phyloP scores from a whole-genome alignment of 2,797 vertebrate species.

The Epinephelus awoara region DNA sequence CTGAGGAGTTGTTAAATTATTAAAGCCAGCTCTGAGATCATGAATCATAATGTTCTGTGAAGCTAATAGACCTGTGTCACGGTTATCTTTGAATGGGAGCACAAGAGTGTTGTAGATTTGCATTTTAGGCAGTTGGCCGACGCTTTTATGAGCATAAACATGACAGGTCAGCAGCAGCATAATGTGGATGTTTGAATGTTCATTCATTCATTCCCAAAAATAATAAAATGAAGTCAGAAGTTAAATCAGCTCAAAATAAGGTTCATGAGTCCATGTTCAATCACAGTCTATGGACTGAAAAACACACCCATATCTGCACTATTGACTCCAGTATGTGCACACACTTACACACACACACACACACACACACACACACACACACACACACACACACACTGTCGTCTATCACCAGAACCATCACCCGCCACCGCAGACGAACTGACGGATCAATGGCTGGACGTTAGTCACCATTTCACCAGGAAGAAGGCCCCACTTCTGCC shows the following conservation, averaged over 20 bases:
- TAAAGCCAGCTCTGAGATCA: slow-evolving; percentile 12
- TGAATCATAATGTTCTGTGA: background rate
- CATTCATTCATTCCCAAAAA: background rate
- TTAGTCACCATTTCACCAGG: slow-evolving; percentile 86
- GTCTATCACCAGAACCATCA: slow-evolving; percentile 76
- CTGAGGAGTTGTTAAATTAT: slow-evolving; percentile 22
- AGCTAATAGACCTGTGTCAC: slow-evolving; percentile 7
- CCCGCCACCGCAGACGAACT: slow-evolving; percentile 75
- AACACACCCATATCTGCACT: slow-evolving; percentile 27
- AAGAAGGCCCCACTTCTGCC: slow-evolving; percentile 77
- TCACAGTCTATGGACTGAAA: slow-evolving; percentile 7
- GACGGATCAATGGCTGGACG: slow-evolving; percentile 81
- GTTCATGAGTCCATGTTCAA: background rate
- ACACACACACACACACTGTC: slow-evolving; percentile 26
- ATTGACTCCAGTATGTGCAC: slow-evolving; percentile 28
- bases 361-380: slow-evolving; percentile 31
- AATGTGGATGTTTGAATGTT: background rate
- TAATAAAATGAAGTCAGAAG: slow-evolving; percentile 6
- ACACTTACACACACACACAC: slow-evolving; percentile 28
- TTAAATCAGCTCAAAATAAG: background rate
- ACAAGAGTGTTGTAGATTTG: slow-evolving; percentile 13
- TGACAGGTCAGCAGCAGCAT: background rate
- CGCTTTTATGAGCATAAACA: slow-evolving; percentile 12
- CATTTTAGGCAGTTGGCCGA: slow-evolving; percentile 50
- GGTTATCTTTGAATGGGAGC: background rate